phyloP scores from a whole-genome alignment of 2,113 vertebrate species.

The Phrynosoma blainvillii region DNA sequence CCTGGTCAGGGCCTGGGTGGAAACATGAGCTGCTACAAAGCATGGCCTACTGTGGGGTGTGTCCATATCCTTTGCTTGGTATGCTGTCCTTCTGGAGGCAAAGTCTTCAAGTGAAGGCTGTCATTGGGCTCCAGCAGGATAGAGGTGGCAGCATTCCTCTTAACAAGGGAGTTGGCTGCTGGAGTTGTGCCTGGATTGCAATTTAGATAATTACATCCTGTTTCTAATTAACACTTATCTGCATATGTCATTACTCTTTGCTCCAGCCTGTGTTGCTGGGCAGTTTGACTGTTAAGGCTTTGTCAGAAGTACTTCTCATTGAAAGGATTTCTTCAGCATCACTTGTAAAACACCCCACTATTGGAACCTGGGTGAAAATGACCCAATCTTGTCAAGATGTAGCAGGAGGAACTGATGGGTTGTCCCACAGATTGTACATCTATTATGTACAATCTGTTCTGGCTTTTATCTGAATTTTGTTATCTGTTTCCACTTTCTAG shows the following conservation, averaged over 20 bases:
- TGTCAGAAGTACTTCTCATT: neutral
- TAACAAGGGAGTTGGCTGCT: slow-evolving; percentile 15
- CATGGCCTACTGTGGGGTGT: neutral
- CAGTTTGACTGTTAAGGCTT: neutral
- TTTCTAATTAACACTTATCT: slow-evolving; percentile 11
- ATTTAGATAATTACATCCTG: slow-evolving; percentile 43
- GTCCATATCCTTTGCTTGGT: neutral
- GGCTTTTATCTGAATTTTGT: neutral
- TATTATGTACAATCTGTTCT: neutral
- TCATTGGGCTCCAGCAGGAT: neutral
- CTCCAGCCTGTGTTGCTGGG: slow-evolving; percentile 8
- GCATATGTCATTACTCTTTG: neutral
- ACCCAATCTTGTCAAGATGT: neutral
- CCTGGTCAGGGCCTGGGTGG: neutral
- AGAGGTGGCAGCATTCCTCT: neutral
- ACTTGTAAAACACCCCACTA: neutral
- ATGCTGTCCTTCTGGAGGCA: neutral
- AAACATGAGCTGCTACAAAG: neutral
- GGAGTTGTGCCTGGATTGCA: slow-evolving; percentile 13
- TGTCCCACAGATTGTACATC: neutral
- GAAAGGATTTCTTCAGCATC: neutral
- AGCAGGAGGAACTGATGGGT: neutral
- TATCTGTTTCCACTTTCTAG: slow-evolving; percentile 70
- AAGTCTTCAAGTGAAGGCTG: neutral
- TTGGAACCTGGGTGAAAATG: neutral